Evolutionary conservation across 2,113 vertebrate genomes (phyloP), one percentile per base, ranked within the genome.

Genomic region (Gorsachius goisagi): DNA sequence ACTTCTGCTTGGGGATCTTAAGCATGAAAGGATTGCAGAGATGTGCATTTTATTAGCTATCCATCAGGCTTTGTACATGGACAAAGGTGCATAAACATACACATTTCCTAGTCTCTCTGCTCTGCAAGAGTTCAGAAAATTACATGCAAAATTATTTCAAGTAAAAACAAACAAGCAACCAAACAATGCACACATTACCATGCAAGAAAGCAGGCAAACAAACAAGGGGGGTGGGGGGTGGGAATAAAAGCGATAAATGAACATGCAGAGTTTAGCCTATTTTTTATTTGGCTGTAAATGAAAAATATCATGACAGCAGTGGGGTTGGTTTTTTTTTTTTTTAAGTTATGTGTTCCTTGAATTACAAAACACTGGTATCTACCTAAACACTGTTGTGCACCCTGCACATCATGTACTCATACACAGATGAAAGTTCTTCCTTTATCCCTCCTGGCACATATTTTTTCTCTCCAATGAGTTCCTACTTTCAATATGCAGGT

Each of bases 211-310:
- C 11, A 82, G 30, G 30, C 39, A 91, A 91, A 56, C 6, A 89
- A 95, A 78, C 58, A 91, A 64, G 41, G 49, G 45, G n/a, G 26
- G 16, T 35, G 41, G 41, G 15, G 41, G 41, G 39, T 41, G 45
- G 22, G 72, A 95, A 84, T 78, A 82, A 91, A 93, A 85, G 22
- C 44, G 89, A 72, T 47, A 89, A 72, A 94, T 32, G 35, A 89
- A 72, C 15, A 33, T 28, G 52, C 11, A 58, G 56, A 35, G 19
- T 53, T 94, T 79, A 82, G 53, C 20, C 55, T 89, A 56, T 45
- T 95, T 89, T 97, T 89, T 95, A 32, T 84, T 93, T 95, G 76
- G 32, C 47, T 86, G 44, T 75, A 95, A 89, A 94, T 95, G 15
- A 90, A 90, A 93, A 96, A 59, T 41, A 52, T 26, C 26, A 6